Evolutionary conservation across 2,797 vertebrate species (phyloP).

Genomic region (Cirrhinus mrigala): DNA sequence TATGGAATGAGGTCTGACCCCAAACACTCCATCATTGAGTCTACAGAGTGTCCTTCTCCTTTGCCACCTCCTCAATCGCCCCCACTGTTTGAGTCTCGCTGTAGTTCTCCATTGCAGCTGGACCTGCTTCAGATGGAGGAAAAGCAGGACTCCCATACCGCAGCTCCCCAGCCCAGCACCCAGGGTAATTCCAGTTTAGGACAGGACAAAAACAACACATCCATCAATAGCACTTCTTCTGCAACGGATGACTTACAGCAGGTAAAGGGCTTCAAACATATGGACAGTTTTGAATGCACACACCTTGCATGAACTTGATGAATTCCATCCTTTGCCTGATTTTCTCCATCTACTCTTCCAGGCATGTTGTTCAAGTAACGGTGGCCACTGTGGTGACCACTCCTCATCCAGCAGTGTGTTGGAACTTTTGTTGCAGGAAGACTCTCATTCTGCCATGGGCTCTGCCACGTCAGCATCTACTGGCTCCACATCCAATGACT

Average conservation of each 20-base stretch:
- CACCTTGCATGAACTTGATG: not conserved
- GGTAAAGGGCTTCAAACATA: constrained; percentile 71
- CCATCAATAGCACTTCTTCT: constrained; percentile 59
- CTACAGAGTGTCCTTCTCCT: constrained; percentile 70
- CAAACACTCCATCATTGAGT: constrained; percentile 69
- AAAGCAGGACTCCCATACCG: constrained; percentile 80
- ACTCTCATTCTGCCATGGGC: constrained; percentile 85
- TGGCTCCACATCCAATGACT: constrained; percentile 85
- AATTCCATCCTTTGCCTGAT: not conserved
- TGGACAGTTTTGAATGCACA: not conserved
- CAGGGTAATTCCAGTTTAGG: constrained; percentile 34
- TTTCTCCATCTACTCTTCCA: constrained; percentile 7
- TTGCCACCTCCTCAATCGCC: constrained; percentile 81
- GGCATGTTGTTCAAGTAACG: constrained; percentile 70
- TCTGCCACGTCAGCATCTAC: constrained; percentile 88
- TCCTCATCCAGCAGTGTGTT: constrained; percentile 89
- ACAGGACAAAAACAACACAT: constrained; percentile 27
- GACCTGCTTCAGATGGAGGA: constrained; percentile 95
- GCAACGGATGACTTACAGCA: constrained; percentile 66
- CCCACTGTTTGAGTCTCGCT: constrained; percentile 88
- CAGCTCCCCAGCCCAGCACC: constrained; percentile 54
- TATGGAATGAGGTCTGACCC: constrained; percentile 72
- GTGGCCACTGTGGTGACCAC: constrained; percentile 80
- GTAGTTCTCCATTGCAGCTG: constrained; percentile 93
- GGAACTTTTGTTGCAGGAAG: constrained; percentile 86